These are phyloP conservation scores for Pterocles burchelli DNA, from an alignment of 2,113 vertebrate species.

Conservation along the genomic window DNA sequence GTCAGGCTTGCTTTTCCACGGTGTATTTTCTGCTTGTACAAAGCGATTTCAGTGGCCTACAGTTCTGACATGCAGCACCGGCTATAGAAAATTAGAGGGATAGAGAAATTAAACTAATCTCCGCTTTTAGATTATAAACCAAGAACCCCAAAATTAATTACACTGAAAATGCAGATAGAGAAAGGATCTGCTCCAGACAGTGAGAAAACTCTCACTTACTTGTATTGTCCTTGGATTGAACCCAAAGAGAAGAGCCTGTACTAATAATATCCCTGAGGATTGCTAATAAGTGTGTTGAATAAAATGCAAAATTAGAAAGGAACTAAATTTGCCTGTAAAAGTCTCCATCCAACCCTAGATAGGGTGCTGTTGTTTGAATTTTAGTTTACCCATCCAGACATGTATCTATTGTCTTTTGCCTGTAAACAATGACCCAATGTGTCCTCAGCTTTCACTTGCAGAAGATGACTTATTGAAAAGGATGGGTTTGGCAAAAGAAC, in stretches of 20 bases:
- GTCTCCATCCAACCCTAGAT: neutral
- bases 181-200: neutral
- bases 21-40: neutral
- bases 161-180: neutral
- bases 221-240: neutral
- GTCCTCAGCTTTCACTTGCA: neutral
- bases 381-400: neutral
- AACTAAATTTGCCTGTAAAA: neutral
- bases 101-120: neutral
- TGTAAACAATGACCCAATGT: neutral
- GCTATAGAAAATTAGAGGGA: neutral
- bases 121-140: neutral
- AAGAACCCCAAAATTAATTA: neutral
- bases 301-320: neutral
- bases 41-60: neutral
- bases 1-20: neutral
- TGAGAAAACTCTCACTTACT: neutral
- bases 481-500: neutral
- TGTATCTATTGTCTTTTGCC: neutral
- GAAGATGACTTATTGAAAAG: neutral
- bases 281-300: neutral
- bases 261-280: neutral
- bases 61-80: neutral
- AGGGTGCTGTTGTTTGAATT: neutral
- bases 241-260: neutral